Conservation (phyloP, 2,113 vertebrate genomes). For the Sitta europaea region DNA sequence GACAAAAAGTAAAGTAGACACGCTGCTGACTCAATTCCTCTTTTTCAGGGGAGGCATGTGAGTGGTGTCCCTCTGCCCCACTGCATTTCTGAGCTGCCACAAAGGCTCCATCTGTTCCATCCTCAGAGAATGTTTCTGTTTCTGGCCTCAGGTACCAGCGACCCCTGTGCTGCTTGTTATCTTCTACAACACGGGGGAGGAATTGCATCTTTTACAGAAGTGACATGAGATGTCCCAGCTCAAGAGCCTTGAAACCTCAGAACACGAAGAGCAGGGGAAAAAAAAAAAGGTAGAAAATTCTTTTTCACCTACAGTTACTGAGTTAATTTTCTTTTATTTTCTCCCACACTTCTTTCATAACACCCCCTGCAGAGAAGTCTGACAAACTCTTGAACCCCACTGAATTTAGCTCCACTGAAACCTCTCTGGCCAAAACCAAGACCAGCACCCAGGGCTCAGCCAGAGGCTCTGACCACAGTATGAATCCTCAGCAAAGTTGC, state of each 20-base stretch:
- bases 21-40: not conserved
- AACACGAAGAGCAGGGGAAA: not conserved
- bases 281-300: not conserved
- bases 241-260: not conserved
- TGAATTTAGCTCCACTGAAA: not conserved
- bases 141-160: not conserved
- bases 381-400: not conserved
- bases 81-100: not conserved
- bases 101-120: not conserved
- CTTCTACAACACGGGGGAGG: not conserved
- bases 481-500: not conserved
- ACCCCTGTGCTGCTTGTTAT: not conserved
- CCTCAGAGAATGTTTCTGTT: too few relatives aligned
- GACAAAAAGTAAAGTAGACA: not conserved
- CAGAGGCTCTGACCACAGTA: too few relatives aligned
- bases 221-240: not conserved
- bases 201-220: not conserved
- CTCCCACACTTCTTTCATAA: not conserved
- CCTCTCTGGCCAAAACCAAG: not conserved
- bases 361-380: not conserved
- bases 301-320: not conserved
- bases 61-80: not conserved
- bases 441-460: not conserved
- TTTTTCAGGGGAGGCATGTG: not conserved
- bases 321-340: not conserved